Evolutionary conservation across 2,113 vertebrate genomes (phyloP).

Genomic region (Labrus mixtus): DNA sequence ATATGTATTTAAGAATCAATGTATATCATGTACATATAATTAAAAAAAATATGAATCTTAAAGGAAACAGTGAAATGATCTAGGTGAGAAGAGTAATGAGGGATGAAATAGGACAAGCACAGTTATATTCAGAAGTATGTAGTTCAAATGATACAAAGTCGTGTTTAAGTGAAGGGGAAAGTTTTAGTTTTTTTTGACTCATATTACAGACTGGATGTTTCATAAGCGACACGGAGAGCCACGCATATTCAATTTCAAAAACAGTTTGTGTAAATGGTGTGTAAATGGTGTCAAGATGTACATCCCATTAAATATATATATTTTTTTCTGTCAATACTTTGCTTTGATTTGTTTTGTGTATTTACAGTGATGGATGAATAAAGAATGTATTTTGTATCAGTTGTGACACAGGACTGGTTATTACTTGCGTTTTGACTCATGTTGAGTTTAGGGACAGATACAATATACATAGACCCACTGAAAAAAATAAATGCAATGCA

Average conservation of each 20-base stretch:
- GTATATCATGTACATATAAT: slow-evolving; percentile 87
- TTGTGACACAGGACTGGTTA: slow-evolving; percentile 38
- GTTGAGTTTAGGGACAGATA: too few relatives aligned
- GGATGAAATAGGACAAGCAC: slow-evolving; percentile 44
- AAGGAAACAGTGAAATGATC: slow-evolving; percentile 55
- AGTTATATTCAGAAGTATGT: slow-evolving; percentile 27
- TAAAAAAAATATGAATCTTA: slow-evolving; percentile 68
- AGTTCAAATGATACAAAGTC: slow-evolving; percentile 17
- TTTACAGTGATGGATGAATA: slow-evolving; percentile 81
- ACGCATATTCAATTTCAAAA: slow-evolving; percentile 42
- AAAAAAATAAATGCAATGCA: too few relatives aligned
- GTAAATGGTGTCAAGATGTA: slow-evolving; percentile 74
- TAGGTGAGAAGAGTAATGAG: slow-evolving; percentile 58
- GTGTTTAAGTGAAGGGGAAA: slow-evolving; percentile 14
- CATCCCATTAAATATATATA: slow-evolving; percentile 70
- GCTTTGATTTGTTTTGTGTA: slow-evolving; percentile 71
- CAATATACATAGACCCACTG: too few relatives aligned
- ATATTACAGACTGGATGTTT: slow-evolving; percentile 35
- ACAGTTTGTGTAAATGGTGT: slow-evolving; percentile 72
- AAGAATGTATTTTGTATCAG: slow-evolving; percentile 87
- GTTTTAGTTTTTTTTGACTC: slow-evolving; percentile 36
- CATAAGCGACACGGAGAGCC: slow-evolving; percentile 19
- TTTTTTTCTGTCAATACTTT: slow-evolving; percentile 69
- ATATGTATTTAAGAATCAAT: slow-evolving; percentile 84
- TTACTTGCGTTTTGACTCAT: slow-evolving; percentile 5